phyloP scores from a whole-genome alignment of 2,888 invertebrate genomes.

The Agrochola lychnidis region DNA sequence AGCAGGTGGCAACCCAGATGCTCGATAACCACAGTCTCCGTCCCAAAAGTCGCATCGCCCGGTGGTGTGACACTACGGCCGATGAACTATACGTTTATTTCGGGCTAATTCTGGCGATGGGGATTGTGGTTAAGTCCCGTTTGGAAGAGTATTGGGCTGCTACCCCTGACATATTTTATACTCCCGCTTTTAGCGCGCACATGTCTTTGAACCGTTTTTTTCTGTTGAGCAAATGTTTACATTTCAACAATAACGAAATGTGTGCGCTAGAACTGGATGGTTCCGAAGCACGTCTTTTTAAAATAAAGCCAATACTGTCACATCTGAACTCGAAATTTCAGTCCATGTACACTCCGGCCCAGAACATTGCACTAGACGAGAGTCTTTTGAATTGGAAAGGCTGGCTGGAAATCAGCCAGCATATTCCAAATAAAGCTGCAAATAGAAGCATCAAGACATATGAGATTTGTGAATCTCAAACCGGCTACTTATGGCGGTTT shows the following conservation, averaged over 20 bases:
- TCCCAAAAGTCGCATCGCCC: neutral
- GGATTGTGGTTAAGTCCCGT: neutral
- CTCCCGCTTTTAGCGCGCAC: constrained; percentile 13
- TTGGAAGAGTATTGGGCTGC: neutral
- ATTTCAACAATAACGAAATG: constrained; percentile 1
- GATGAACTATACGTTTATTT: constrained; percentile 1
- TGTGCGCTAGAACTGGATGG: neutral
- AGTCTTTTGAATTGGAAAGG: neutral
- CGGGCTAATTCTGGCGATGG: neutral
- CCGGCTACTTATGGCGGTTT: constrained; percentile 64
- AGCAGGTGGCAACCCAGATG: neutral
- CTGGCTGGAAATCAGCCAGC: too few species aligned
- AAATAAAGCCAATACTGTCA: neutral
- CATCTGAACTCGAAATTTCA: neutral
- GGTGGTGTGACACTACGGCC: neutral
- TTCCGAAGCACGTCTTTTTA: constrained; percentile 1
- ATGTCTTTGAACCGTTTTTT: neutral
- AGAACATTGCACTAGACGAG: neutral
- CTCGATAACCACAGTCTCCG: neutral
- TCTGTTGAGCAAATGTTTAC: neutral
- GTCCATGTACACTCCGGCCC: neutral
- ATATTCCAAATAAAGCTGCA: neutral
- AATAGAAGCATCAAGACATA: constrained; percentile 27
- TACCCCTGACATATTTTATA: constrained; percentile 3
- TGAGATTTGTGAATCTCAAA: constrained; percentile 62